Conservation (phyloP, 2,113 vertebrate species). For the Pao palembangensis region DNA sequence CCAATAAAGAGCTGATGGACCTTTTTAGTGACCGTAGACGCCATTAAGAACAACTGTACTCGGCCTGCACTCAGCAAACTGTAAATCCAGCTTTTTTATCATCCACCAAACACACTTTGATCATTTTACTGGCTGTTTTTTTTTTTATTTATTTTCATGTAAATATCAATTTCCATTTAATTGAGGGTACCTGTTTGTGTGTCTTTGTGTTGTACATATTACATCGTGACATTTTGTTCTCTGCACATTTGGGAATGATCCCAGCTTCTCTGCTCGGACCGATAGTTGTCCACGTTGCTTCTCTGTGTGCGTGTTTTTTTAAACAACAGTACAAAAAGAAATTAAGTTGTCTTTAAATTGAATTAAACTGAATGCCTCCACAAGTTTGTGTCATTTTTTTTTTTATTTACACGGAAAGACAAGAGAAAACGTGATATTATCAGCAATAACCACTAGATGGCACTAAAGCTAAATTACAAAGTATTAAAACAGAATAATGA, state of each 20-base stretch:
- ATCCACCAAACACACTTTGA: conserved; percentile 34
- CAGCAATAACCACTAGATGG: background rate
- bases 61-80: conserved; percentile 24
- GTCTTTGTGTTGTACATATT: conserved; percentile 69
- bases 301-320: conserved; percentile 30
- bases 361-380: conserved; percentile 72
- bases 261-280: conserved; percentile 51
- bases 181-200: conserved; percentile 53
- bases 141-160: conserved; percentile 53
- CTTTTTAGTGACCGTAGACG: conserved; percentile 26
- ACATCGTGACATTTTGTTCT: conserved; percentile 74
- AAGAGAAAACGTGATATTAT: background rate
- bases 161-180: conserved; percentile 53
- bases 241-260: conserved; percentile 64
- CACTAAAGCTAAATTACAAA: background rate
- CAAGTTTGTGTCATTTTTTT: conserved; percentile 2
- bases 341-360: conserved; percentile 49
- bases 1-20: conserved; percentile 22
- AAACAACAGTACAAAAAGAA: conserved; percentile 6
- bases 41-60: conserved; percentile 29
- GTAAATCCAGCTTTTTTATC: conserved; percentile 42
- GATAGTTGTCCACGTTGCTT: conserved; percentile 40
- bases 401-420: background rate
- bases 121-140: conserved; percentile 33
- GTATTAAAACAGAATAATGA: background rate